These are phyloP conservation scores for Pegoplata infirma DNA, from an alignment of 2,888 invertebrate species.

Conservation along the genomic window DNA sequence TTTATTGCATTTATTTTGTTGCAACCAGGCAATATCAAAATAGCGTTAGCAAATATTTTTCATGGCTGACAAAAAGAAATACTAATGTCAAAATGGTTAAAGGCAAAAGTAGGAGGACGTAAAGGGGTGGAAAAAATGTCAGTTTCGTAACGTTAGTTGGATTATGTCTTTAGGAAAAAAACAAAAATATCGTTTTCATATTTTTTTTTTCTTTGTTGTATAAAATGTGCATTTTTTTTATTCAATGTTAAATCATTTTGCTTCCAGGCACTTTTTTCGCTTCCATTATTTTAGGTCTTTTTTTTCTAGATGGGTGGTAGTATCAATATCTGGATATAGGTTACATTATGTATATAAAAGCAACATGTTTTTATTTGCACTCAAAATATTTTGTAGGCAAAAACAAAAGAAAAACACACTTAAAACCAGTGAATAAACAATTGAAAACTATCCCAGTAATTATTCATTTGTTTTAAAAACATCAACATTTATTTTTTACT, in stretches of 20 bases:
- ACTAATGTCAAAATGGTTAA: constrained; percentile 46
- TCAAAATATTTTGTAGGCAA: too few species aligned
- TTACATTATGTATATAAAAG: neutral
- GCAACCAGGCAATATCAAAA: constrained; percentile 54
- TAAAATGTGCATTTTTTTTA: constrained; percentile 39
- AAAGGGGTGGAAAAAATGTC: too few species aligned
- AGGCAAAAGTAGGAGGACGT: constrained; percentile 33
- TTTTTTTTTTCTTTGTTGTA: constrained; percentile 35
- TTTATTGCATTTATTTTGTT: constrained; percentile 47
- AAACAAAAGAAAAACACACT: too few species aligned
- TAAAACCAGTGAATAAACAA: too few species aligned
- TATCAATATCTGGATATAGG: constrained; percentile 27
- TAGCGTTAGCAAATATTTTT: constrained; percentile 37
- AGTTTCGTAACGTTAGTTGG: constrained; percentile 30
- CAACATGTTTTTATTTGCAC: neutral
- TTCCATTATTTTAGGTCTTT: constrained; percentile 34
- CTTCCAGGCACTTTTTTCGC: constrained; percentile 28
- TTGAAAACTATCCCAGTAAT: too few species aligned
- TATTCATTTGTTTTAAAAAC: too few species aligned
- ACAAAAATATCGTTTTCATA: constrained; percentile 23
- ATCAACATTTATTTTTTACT: too few species aligned
- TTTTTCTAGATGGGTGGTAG: neutral
- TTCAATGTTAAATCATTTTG: constrained; percentile 57
- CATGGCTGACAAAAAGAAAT: constrained; percentile 1
- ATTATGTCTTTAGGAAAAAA: constrained; percentile 41